Evolutionary conservation across 2,113 vertebrate genomes (phyloP).

Genomic region (Corvus cornix): DNA sequence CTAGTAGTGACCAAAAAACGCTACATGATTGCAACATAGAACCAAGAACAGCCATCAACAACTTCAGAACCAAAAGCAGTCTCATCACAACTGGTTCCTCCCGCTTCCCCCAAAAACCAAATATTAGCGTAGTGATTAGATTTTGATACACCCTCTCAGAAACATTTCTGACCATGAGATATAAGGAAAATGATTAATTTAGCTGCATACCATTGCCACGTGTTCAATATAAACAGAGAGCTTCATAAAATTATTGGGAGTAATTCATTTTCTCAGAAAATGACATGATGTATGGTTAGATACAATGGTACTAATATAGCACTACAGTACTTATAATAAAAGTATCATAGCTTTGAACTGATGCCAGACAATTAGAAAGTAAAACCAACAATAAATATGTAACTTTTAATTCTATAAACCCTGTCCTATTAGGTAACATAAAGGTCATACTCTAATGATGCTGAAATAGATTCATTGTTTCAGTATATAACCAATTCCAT

Average conservation of each 20-base stretch:
- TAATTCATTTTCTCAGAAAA: not conserved
- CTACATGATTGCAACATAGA: not conserved
- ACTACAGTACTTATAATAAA: not conserved
- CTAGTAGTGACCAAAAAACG: not conserved
- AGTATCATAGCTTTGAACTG: not conserved
- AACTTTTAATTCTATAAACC: not conserved
- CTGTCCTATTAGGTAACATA: not conserved
- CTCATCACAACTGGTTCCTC: not conserved
- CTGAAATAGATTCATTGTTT: not conserved
- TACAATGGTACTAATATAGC: not conserved
- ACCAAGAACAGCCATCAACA: not conserved
- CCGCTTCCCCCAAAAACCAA: accelerated
- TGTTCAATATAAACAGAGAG: not conserved
- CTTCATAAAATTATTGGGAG: not conserved
- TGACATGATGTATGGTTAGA: not conserved
- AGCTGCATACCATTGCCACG: not conserved
- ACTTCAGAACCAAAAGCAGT: not conserved
- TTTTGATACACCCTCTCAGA: not conserved
- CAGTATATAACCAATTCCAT: not conserved
- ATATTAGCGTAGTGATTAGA: not conserved
- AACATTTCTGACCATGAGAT: not conserved
- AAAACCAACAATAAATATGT: not conserved
- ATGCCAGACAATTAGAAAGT: not conserved
- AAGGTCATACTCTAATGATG: not conserved
- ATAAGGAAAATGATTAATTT: not conserved